Conservation (phyloP, 2,113 vertebrate species). For the Zingel zingel region DNA sequence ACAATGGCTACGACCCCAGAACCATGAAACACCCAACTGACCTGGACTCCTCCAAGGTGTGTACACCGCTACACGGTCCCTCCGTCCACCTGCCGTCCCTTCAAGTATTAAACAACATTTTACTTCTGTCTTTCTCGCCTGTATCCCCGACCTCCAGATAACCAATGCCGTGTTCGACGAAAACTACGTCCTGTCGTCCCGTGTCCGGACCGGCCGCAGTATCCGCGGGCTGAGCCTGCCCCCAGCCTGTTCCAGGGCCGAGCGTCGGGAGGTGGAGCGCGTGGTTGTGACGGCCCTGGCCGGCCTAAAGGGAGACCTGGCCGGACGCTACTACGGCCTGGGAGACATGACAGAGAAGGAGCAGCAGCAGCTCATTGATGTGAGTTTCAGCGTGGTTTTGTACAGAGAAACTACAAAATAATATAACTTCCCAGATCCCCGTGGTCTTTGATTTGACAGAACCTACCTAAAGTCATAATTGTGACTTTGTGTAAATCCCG, state of each 20-base stretch:
- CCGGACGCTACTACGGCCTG: slow-evolving; percentile 92
- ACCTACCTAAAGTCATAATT: too few species aligned
- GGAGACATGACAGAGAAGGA: slow-evolving; percentile 91
- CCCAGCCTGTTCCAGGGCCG: slow-evolving; percentile 89
- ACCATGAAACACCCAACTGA: slow-evolving; percentile 93
- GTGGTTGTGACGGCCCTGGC: slow-evolving; percentile 88
- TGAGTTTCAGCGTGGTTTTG: slow-evolving; percentile 76
- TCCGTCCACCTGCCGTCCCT: not conserved
- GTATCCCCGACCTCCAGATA: slow-evolving; percentile 77
- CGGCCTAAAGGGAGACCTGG: slow-evolving; percentile 91
- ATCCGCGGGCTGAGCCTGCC: slow-evolving; percentile 94
- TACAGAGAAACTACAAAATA: not conserved
- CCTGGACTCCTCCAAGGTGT: slow-evolving; percentile 93
- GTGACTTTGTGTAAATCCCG: too few species aligned
- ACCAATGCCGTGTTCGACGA: slow-evolving; percentile 90
- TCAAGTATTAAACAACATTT: not conserved
- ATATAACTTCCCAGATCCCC: not conserved
- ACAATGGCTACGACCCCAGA: slow-evolving; percentile 92
- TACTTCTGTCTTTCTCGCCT: not conserved
- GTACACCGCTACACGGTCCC: not conserved
- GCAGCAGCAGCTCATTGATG: slow-evolving; percentile 94
- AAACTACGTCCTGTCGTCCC: slow-evolving; percentile 90
- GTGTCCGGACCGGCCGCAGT: slow-evolving; percentile 93
- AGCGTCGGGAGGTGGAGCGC: slow-evolving; percentile 93
- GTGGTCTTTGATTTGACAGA: not conserved